phyloP scores from a whole-genome alignment of 2,888 invertebrate species.

The Melanargia galathea region DNA sequence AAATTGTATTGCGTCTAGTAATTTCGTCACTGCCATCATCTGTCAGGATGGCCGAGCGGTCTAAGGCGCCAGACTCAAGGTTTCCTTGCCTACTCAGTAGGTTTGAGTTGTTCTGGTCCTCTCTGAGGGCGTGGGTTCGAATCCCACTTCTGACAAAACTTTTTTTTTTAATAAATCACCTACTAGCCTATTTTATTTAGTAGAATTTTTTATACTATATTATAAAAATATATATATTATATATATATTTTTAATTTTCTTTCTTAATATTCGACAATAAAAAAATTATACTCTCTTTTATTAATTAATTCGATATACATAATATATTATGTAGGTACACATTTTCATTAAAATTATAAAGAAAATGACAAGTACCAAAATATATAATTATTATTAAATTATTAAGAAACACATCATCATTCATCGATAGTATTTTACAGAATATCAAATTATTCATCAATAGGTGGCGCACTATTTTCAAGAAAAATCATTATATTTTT shows the following conservation, averaged over 20 bases:
- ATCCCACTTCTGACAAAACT: conserved; percentile 88
- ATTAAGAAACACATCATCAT: too few species aligned
- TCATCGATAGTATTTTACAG: background rate
- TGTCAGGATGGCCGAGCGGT: conserved; percentile 39
- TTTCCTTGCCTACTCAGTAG: conserved; percentile 80
- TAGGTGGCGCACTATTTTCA: conserved; percentile 9
- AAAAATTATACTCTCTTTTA: background rate
- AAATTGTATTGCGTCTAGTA: background rate
- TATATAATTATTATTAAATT: background rate
- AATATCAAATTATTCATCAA: background rate
- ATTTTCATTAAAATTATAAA: too few species aligned
- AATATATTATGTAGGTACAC: too few species aligned
- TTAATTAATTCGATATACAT: background rate
- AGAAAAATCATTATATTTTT: too few species aligned
- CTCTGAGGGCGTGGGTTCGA: conserved; percentile 91
- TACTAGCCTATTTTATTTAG: too few species aligned
- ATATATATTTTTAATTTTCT: too few species aligned
- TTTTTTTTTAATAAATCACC: conserved; percentile 43
- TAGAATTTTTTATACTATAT: too few species aligned
- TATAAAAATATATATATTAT: too few species aligned
- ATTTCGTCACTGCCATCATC: background rate
- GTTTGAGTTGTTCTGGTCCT: conserved; percentile 87
- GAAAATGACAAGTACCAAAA: too few species aligned
- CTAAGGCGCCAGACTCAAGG: conserved; percentile 81
- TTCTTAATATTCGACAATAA: too few species aligned